Conservation (phyloP, 2,113 vertebrate species). For the Pseudonaja textilis region DNA sequence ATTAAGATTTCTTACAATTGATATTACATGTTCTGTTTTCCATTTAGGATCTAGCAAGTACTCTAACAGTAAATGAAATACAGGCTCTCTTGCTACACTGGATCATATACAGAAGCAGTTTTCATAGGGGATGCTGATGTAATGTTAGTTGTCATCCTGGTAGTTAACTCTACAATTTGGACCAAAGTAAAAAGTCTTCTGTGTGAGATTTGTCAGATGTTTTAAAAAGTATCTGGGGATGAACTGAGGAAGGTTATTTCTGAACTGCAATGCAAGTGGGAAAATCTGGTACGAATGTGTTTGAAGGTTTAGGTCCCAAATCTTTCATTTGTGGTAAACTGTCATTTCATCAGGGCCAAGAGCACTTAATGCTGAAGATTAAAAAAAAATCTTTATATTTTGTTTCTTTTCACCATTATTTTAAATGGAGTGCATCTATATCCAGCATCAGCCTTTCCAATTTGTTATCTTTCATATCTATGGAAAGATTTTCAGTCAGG, state of each 20-base stretch:
- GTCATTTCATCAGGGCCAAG: neutral
- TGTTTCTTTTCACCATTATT: neutral
- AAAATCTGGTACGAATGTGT: neutral
- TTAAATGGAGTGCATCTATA: neutral
- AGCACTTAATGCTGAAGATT: neutral
- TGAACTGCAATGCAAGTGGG: neutral
- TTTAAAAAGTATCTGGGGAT: neutral
- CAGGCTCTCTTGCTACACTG: neutral
- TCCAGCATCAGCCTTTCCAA: neutral
- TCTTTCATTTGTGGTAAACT: neutral
- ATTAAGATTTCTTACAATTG: neutral
- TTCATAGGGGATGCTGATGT: neutral
- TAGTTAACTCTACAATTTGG: neutral
- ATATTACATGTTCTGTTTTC: neutral
- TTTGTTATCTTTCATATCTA: neutral
- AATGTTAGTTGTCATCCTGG: neutral
- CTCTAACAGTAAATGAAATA: neutral
- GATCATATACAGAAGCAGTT: neutral
- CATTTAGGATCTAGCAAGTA: neutral
- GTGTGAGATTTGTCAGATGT: neutral
- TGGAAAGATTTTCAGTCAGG: neutral
- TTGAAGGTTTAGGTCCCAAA: neutral
- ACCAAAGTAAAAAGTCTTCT: neutral
- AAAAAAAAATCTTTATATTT: neutral
- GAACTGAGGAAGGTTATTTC: neutral